Base-by-base conservation (phyloP, 2,113 vertebrate species). In the Nyctibius bracteatus region DNA sequence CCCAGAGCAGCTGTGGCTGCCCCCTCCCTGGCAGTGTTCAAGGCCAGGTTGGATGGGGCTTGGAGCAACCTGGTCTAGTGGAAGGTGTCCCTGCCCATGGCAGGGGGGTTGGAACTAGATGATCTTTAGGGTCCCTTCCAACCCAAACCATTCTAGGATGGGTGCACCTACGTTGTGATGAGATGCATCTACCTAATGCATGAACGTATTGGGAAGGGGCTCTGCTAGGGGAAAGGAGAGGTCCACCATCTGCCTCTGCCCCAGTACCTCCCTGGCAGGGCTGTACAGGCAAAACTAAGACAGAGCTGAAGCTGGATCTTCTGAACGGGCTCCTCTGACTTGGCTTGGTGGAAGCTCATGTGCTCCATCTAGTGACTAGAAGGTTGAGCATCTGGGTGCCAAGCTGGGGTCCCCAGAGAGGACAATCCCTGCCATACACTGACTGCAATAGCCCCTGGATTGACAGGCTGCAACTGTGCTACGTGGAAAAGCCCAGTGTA, bases 331-430 rank as follows among this genome's bases (percentile, higher is more conserved):
- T 6, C 9, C 54, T n/a, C 25, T 52, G 68, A 17, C 4, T 61
- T 22, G 4, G 59, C 35, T 41, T 30, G 41, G 16, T 65, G 72
- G 81, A 95, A 89, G 85, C 80, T 83, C 88, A 44, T 25, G 62
- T 41, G 73, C 81, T 91, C 96, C 95, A 89, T 88, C 94, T 94
- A 81, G 88, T 21, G 95, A 51, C 49, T 54, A 14, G 37, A 58
- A 88, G 37, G 66, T 28, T 16, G 47, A 89, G 78, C 9, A 2
- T 33, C 2, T 41, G 68, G 47, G 35, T 68, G 27, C 37, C 0
- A 0, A 37, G 37, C 28, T 24, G 8, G n/a, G 51, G 46, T 44
- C 70, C 37, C 47, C 71, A 16, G 37, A 10, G n/a, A 33, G 58
- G 78, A 44, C 0, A 0, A 33, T 61, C 23, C 52, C 25, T 21